Conservation (phyloP, 2,888 invertebrate genomes). For the Priocnemis perturbator region DNA sequence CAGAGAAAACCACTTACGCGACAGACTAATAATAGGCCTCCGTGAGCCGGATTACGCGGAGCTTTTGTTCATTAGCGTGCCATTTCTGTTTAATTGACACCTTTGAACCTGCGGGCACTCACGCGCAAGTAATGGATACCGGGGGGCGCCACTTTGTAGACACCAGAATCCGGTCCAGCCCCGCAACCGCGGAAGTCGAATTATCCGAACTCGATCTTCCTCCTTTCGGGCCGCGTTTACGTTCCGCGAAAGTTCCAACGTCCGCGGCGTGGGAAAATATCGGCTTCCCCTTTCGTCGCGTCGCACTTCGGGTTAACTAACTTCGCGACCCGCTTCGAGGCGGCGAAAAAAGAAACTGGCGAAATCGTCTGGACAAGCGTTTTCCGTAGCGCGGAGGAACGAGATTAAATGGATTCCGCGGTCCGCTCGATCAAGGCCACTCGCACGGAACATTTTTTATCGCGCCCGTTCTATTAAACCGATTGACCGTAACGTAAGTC, state of each 20-base stretch:
- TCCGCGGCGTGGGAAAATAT: too few relatives aligned
- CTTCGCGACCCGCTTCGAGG: too few relatives aligned
- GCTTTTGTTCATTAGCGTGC: conserved; percentile 70
- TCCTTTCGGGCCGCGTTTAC: conserved; percentile 1
- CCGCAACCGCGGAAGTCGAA: conserved; percentile 10
- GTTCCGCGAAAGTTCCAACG: too few relatives aligned
- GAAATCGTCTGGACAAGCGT: not conserved
- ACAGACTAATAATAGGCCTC: conserved; percentile 59
- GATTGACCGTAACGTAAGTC: conserved; percentile 5
- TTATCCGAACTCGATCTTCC: conserved; percentile 14
- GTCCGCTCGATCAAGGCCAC: not conserved
- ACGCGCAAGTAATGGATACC: conserved; percentile 61
- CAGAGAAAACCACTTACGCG: conserved; percentile 64
- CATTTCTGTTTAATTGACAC: conserved; percentile 70
- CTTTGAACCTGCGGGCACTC: conserved; percentile 53
- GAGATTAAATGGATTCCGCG: not conserved
- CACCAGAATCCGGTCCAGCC: conserved; percentile 10
- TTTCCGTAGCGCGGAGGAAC: not conserved
- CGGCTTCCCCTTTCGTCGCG: conserved; percentile 31
- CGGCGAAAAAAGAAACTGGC: not conserved
- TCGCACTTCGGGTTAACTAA: too few relatives aligned
- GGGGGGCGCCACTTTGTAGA: conserved; percentile 38
- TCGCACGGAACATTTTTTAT: conserved; percentile 7
- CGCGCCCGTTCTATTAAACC: not conserved
- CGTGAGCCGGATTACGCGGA: conserved; percentile 61